Base-by-base conservation (phyloP, 2,797 vertebrate genomes). In the Fistularia commersonii region DNA sequence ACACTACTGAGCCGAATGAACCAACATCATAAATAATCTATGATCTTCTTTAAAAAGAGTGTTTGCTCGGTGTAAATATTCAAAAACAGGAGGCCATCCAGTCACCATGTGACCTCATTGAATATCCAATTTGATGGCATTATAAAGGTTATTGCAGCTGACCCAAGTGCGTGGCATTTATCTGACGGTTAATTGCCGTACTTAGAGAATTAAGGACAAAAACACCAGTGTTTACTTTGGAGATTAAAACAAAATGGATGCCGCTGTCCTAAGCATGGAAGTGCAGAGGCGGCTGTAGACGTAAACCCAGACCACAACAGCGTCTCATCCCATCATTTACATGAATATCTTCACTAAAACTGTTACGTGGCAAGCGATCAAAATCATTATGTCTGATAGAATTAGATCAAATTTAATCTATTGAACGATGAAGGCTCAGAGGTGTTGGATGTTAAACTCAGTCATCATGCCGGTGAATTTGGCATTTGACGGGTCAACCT, bases 151-250 rank as follows among this genome's bases (percentile, higher is more conserved):
- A 79, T 23, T 13, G 64, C 56, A 32, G 34, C 53, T 75, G 76
- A 77, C 76, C 67, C 41, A 45, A 49, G 35, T 37, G 15, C 51
- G 42, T 41, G 50, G 48, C 51, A 63, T 74, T 81, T 57, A 74
- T 83, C 59, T 61, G 59, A 14, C 51, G 57, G 57, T 65, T 84
- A 79, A 85, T 82, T 86, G 67, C 70, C 79, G 61, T 68, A 47
- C 71, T 77, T 70, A 54, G 54, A 72, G 76, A 76, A 83, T 67
- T 48, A 77, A 57, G 45, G 45, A 45, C 13, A 76, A 65, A 77
- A 68, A 65, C 51, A 44, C 32, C 66, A 43, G 45, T 72, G 74
- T 77, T 84, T 79, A 72, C 68, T 51, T 33, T 55, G 32, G 53
- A 69, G 64, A 72, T 80, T 65, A 71, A 45, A 11, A 65, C 9